Evolutionary conservation across 2,888 invertebrate species (phyloP), one percentile per base, ranked within the genome.

Genomic region (Archips xylosteana): DNA sequence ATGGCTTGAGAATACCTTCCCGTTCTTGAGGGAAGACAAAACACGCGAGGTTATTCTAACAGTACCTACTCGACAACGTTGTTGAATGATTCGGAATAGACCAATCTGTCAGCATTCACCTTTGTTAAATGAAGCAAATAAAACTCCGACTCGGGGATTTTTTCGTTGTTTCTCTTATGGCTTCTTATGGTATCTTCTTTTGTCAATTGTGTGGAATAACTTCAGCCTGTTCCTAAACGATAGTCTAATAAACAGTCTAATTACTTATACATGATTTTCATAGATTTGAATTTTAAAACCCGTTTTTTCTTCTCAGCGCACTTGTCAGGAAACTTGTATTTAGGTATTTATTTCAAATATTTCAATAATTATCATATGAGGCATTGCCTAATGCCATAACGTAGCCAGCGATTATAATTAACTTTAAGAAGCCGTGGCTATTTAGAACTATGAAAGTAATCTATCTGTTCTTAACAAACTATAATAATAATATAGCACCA

Each of bases 91-190:
- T 67, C 51, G 34, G 45, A 42, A 45, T 67, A 62, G 71, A 60
- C 36, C 62, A 1, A 34, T 76, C 81, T 78, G 74, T 77, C 76
- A 75, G 71, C 71, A 75, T 79, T 78, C 76, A 84, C 82, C 82
- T 85, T 83, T 86, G 83, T 83, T 82, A 80, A 88, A 87, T 87
- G 87, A 87, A 87, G 84, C 86, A 78, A 83, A 83, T 83, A 81
- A 82, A 83, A 83, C 83, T 81, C 83, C 77, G 76, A 76, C 70
- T 68, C 73, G 77, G 77, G 70, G 77, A 79, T 78, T 82, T 82
- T 82, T 82, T 77, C 75, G 72, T 76, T 83, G 81, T 84, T 66
- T 71, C 51, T 62, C 65, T 61, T 71, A 66, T 15, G 54, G 45
- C 39, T 70, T 59, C 59, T 59, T n/a, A 57, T 59, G 39, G 47